Evolutionary conservation across 2,113 vertebrate species (phyloP).

Genomic region (Lepus europaeus): DNA sequence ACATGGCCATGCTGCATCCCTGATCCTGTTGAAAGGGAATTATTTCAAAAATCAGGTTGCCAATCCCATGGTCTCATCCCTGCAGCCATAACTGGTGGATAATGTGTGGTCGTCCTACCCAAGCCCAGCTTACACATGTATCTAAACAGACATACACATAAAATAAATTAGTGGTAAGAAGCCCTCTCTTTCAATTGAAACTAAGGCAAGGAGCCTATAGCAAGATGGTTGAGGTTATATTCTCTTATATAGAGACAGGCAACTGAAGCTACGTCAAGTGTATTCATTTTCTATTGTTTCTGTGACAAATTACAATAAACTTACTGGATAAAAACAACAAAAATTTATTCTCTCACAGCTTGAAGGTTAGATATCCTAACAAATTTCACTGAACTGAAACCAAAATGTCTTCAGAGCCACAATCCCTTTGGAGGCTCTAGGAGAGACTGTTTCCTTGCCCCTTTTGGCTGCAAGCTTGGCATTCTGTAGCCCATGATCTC

Average conservation of each 20-base stretch:
- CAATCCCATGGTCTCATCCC: too few relatives aligned
- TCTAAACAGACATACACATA: background rate
- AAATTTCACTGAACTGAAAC: background rate
- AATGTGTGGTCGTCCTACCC: background rate
- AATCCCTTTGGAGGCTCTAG: background rate
- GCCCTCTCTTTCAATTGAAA: background rate
- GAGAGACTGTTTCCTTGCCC: too few relatives aligned
- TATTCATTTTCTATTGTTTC: background rate
- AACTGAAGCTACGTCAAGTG: background rate
- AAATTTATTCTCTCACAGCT: background rate
- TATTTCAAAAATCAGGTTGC: background rate
- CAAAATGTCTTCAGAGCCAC: rapidly evolving
- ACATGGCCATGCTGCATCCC: too few relatives aligned
- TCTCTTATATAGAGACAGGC: background rate
- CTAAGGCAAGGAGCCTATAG: background rate
- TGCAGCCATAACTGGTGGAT: background rate
- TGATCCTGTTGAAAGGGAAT: background rate
- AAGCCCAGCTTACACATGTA: background rate
- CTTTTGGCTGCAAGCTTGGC: background rate
- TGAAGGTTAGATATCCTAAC: background rate
- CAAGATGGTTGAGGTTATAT: background rate
- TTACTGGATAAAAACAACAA: background rate
- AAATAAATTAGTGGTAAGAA: background rate
- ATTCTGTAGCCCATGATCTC: background rate
- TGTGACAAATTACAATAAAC: background rate